Evolutionary conservation across 2,113 vertebrate genomes (phyloP), one percentile per base, ranked within the genome.

Genomic region (Ceyx melanurus): DNA sequence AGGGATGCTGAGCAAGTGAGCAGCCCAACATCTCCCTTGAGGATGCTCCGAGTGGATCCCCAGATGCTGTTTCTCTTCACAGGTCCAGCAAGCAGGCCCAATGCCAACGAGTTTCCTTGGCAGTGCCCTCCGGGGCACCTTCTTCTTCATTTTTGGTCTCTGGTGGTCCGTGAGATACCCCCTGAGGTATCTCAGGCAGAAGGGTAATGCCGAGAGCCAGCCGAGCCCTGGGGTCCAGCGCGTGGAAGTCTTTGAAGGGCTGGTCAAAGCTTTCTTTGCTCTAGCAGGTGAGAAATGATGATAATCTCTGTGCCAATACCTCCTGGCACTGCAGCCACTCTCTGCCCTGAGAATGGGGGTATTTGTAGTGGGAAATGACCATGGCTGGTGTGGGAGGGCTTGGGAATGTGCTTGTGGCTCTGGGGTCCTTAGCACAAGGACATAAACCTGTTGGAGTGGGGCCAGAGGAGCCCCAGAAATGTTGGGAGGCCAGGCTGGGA

Each of bases 41-140:
- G 46, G 40, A 7, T 15, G 2, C 11, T n/a, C 29, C 19, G 37
- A 21, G 29, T 31, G 0, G 1, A 9, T 79, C 50, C 40, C n/a
- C 54, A 72, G 60, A 16, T 20, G 3, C 28, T 21, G 13, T 87
- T 79, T 96, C 31, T 81, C 40, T n/a, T 91, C 79, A 15, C 86
- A 96, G 96, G 86, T 66, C 33, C 46, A 26, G 45, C 43, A 37
- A 86, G 51, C 2, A 1, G 80, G 79, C 43, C 70, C 21, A 0
- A 96, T 71, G 48, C 98, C 99, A 97, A 97, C 98, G 1, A 99
- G 98, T 93, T 99, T 99, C 82, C 97, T 98, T 54, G 98, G 99
- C 86, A 98, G 98, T 2, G 99, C 99, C 57, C 98, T 99, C 28
- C 98, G 98, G 3, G 99, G 99, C 66, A 97, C 97, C 10, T 99